Conservation (phyloP, 2,888 invertebrate genomes). For the Malacosoma neustria region DNA sequence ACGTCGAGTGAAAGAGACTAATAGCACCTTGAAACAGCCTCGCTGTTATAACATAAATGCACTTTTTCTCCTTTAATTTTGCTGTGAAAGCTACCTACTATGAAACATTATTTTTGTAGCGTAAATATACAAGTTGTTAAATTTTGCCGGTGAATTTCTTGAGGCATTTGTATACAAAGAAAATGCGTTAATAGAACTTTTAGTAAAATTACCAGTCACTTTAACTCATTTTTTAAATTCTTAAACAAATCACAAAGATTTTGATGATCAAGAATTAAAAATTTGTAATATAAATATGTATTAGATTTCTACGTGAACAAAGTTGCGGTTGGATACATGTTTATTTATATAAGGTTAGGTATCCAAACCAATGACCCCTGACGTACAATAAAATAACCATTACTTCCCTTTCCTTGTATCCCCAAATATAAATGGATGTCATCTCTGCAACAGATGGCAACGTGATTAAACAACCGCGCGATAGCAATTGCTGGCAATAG, state of each 20-base stretch:
- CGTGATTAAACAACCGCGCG: conserved; percentile 21
- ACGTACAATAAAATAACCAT: not conserved
- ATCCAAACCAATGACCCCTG: no score
- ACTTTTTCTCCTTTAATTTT: conserved; percentile 18
- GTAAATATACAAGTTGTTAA: not conserved
- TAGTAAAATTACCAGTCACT: not conserved
- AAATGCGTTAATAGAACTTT: not conserved
- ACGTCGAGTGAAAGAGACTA: conserved; percentile 27
- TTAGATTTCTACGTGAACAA: no score
- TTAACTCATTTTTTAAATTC: not conserved
- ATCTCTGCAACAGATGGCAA: conserved; percentile 23
- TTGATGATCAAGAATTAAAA: no score
- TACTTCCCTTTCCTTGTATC: not conserved
- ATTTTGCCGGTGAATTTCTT: not conserved
- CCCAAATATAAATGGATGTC: not conserved
- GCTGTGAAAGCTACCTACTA: not conserved
- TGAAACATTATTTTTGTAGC: not conserved
- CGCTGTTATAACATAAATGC: conserved; percentile 47
- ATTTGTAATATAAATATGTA: no score
- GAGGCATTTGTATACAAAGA: not conserved
- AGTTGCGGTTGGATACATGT: no score
- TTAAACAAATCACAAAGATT: no score
- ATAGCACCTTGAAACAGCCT: conserved; percentile 19
- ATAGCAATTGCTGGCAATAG: conserved; percentile 25
- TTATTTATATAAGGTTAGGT: no score